These are phyloP conservation scores for Seriola aureovittata DNA, from an alignment of 2,113 vertebrate genomes.

Conservation along the genomic window DNA sequence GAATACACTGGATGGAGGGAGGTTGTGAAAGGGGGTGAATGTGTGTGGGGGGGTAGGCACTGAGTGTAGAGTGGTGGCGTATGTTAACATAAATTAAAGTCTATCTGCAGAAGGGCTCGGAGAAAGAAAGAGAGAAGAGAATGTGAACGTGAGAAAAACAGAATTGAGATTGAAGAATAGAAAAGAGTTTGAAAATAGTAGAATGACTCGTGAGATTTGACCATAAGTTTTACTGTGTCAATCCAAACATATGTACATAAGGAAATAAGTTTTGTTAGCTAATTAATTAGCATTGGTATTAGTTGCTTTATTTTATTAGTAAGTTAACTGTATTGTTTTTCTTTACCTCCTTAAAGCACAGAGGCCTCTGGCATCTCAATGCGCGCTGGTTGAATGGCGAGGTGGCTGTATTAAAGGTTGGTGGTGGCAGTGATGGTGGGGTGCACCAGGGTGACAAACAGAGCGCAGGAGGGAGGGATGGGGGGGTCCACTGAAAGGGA, in stretches of 20 bases:
- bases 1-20: constrained; percentile 76
- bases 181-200: background rate
- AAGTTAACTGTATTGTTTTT: constrained; percentile 35
- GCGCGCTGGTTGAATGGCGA: constrained; percentile 84
- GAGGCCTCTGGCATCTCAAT: constrained; percentile 84
- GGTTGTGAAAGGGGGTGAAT: constrained; percentile 24
- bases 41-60: constrained; percentile 17
- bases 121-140: constrained; percentile 26
- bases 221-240: background rate
- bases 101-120: constrained; percentile 52
- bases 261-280: constrained; percentile 9
- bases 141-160: constrained; percentile 34
- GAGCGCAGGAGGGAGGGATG: constrained; percentile 64
- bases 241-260: background rate
- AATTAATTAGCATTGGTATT: constrained; percentile 18
- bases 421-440: constrained; percentile 68
- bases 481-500: constrained; percentile 69
- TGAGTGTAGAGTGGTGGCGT: constrained; percentile 63
- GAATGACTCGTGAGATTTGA: background rate
- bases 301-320: constrained; percentile 26
- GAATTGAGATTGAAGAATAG: constrained; percentile 14
- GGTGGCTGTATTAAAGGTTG: constrained; percentile 86
- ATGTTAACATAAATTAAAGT: constrained; percentile 86
- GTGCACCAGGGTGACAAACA: constrained; percentile 71
- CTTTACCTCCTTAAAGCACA: constrained; percentile 60